A percentile compares a stretch with the other conserved stretches of the same genome.
These are phyloP conservation scores for Biston stratarius DNA, from an alignment of 2,888 invertebrate genomes.

Conservation along the genomic window DNA sequence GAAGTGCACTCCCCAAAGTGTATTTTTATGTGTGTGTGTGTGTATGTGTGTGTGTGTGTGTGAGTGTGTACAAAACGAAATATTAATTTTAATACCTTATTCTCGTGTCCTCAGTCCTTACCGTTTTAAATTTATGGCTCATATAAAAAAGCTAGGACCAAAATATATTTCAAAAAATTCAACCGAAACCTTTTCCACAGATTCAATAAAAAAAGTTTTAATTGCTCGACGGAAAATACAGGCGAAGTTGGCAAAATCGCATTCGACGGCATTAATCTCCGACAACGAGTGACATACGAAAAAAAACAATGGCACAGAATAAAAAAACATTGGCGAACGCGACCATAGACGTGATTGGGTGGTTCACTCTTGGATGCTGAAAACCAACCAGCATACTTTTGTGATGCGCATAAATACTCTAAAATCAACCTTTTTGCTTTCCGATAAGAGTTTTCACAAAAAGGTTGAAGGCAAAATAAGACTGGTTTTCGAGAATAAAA, in stretches of 20 bases:
- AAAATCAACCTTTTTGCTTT: conserved; percentile 5
- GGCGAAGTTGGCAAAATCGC: conserved; percentile 41
- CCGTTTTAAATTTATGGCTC: neutral
- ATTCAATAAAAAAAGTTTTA: conserved; percentile 45
- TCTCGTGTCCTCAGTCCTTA: too few relatives aligned
- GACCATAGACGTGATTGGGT: conserved; percentile 54
- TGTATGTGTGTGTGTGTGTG: too few relatives aligned
- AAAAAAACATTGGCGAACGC: conserved; percentile 40
- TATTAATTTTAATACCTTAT: too few relatives aligned
- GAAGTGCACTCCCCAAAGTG: too few relatives aligned
- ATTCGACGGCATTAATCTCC: conserved; percentile 40
- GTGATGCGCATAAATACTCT: neutral
- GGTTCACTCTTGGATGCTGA: conserved; percentile 43
- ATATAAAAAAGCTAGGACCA: neutral
- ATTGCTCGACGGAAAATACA: conserved; percentile 36
- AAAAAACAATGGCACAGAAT: conserved; percentile 20
- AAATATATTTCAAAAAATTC: conserved; percentile 17
- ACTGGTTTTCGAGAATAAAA: conserved; percentile 19
- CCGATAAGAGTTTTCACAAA: neutral
- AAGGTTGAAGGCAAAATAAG: neutral
- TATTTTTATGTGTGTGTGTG: too few relatives aligned
- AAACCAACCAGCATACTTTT: conserved; percentile 30
- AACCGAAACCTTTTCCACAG: conserved; percentile 21
- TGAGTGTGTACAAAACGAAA: too few relatives aligned
- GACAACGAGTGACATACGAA: conserved; percentile 43